Percentiles rank a stretch among this genome's conserved stretches.
Evolutionary conservation across 2,888 invertebrate genomes (phyloP).

Genomic region (Stenodema calcarata): DNA sequence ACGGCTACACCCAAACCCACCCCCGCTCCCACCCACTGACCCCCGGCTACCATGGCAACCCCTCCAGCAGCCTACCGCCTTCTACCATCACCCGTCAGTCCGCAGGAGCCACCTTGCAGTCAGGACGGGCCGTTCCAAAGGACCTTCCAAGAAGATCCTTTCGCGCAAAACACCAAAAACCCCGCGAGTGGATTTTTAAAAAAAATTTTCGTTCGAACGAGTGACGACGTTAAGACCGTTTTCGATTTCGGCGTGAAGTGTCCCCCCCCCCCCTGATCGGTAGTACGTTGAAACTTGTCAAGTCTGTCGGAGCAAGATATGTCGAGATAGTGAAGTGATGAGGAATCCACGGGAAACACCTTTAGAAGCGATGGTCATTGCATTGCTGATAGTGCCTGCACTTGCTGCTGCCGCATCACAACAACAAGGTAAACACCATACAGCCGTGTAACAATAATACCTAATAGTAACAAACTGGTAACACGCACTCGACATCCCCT

Average conservation of each 20-base stretch:
- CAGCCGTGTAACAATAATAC: no score
- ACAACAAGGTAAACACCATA: neutral
- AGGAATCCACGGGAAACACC: neutral
- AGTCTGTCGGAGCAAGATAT: neutral
- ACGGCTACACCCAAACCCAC: no score
- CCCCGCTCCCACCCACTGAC: neutral
- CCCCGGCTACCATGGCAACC: constrained; percentile 1
- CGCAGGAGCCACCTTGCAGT: neutral
- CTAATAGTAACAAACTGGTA: no score
- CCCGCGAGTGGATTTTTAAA: neutral
- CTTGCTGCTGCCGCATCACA: neutral
- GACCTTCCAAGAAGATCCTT: neutral
- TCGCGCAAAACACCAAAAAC: neutral
- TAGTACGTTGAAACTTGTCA: neutral
- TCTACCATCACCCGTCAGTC: neutral
- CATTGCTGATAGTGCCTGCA: neutral
- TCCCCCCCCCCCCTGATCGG: no score
- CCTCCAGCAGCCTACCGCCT: neutral
- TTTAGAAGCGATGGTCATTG: neutral
- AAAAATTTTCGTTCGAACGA: neutral
- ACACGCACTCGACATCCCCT: no score
- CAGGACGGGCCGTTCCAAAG: neutral
- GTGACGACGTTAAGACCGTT: neutral
- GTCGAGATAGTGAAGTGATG: neutral
- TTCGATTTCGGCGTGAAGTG: neutral